These are phyloP conservation scores for Lophius americanus DNA, from an alignment of 2,797 vertebrate genomes.

Conservation along the genomic window DNA sequence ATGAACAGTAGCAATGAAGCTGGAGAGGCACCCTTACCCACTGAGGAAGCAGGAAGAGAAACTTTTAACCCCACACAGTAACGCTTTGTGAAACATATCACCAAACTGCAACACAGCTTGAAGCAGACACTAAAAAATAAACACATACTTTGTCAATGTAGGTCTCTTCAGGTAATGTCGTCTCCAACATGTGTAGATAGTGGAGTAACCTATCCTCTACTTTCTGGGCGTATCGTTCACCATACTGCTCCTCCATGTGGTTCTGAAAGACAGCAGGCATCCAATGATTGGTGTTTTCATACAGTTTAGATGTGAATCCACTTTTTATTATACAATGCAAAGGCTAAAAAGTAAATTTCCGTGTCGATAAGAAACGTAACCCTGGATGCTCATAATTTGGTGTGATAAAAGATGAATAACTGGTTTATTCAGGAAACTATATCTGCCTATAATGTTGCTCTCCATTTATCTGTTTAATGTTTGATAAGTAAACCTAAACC, in stretches of 20 bases:
- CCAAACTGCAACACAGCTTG: background rate
- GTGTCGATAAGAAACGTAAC: background rate
- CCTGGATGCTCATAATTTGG: background rate
- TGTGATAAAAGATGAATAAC: background rate
- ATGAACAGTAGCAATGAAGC: too few species aligned
- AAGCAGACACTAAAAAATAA: background rate
- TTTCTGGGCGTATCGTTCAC: constrained; percentile 75
- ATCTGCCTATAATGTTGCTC: background rate
- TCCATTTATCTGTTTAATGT: background rate
- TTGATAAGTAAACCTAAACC: too few species aligned
- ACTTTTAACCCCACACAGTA: too few species aligned
- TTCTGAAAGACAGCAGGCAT: constrained; percentile 57
- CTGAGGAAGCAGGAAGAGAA: too few species aligned
- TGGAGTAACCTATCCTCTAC: constrained; percentile 77
- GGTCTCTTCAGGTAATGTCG: constrained; percentile 60
- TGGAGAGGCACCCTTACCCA: too few species aligned
- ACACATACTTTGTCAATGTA: constrained; percentile 73
- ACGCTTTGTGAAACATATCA: background rate
- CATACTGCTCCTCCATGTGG: constrained; percentile 76
- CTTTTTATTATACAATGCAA: background rate
- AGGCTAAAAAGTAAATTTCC: background rate
- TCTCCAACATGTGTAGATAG: constrained; percentile 70
- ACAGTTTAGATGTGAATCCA: background rate
- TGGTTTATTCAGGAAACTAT: background rate
- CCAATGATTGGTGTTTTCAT: background rate